Evolutionary conservation across 64 coral and sea anemone genomes (phyloP).

Genomic region (Actinia tenebrosa): DNA sequence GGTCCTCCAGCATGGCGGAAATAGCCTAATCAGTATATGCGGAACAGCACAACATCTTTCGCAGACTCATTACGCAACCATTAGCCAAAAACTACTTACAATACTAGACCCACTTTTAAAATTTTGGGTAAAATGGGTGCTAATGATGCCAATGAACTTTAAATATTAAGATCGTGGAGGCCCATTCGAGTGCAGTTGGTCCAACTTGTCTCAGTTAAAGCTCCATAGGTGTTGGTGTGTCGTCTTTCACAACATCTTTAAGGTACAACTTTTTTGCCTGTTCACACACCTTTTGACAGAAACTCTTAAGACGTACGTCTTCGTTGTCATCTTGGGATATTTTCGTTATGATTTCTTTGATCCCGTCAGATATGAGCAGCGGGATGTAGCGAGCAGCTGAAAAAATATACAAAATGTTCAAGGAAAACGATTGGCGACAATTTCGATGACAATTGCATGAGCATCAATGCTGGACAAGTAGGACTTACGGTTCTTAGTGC

Average conservation of each 20-base stretch:
- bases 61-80: too few species aligned
- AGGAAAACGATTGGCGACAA: too few species aligned
- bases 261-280: conserved; percentile 12
- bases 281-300: neutral
- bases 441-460: too few species aligned
- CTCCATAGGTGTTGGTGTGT: neutral
- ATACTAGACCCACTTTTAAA: too few species aligned
- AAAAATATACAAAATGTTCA: neutral
- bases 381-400: conserved; percentile 23
- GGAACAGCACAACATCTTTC: too few species aligned
- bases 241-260: neutral
- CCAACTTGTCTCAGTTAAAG: neutral
- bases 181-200: too few species aligned
- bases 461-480: too few species aligned
- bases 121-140: too few species aligned
- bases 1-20: too few species aligned
- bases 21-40: too few species aligned
- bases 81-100: too few species aligned
- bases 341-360: conserved; percentile 10
- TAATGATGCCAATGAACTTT: neutral
- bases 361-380: conserved; percentile 3
- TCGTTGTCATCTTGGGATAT: neutral
- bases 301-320: neutral
- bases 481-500: conserved; percentile 45
- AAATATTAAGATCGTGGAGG: too few species aligned